Evolutionary conservation across 2,113 vertebrate genomes (phyloP).

Genomic region (Siniperca knerii): DNA sequence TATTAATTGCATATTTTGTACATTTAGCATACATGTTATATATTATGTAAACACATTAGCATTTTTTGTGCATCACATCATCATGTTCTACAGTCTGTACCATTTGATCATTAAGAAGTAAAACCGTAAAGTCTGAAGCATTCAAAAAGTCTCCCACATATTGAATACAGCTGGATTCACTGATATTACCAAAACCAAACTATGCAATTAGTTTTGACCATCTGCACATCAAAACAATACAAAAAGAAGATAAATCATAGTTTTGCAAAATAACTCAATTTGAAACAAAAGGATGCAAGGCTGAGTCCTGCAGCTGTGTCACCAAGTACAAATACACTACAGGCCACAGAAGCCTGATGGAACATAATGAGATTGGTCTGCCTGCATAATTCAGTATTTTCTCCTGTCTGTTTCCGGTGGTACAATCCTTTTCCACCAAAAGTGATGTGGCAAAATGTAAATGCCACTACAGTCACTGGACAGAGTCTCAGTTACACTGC

Average conservation of each 20-base stretch:
- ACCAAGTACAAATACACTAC: background rate
- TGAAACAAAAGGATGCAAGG: background rate
- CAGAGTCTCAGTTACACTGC: background rate
- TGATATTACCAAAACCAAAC: background rate
- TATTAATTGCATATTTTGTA: background rate
- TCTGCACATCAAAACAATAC: conserved; percentile 10
- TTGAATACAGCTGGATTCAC: background rate
- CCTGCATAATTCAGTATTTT: conserved; percentile 19
- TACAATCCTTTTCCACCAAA: background rate
- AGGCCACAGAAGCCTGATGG: background rate
- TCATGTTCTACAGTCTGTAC: background rate
- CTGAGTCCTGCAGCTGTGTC: conserved; percentile 13
- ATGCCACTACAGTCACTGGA: background rate
- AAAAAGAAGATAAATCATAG: background rate
- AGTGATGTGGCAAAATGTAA: background rate
- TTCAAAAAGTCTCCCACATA: background rate
- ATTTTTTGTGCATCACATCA: background rate
- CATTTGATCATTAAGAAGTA: background rate
- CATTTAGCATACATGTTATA: background rate
- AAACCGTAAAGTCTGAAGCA: no score
- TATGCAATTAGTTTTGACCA: conserved; percentile 4
- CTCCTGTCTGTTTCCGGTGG: background rate
- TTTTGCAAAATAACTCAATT: background rate
- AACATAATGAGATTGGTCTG: background rate
- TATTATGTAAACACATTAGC: background rate